phyloP scores from a whole-genome alignment of 2,888 invertebrate species.

The Latheticus oryzae region DNA sequence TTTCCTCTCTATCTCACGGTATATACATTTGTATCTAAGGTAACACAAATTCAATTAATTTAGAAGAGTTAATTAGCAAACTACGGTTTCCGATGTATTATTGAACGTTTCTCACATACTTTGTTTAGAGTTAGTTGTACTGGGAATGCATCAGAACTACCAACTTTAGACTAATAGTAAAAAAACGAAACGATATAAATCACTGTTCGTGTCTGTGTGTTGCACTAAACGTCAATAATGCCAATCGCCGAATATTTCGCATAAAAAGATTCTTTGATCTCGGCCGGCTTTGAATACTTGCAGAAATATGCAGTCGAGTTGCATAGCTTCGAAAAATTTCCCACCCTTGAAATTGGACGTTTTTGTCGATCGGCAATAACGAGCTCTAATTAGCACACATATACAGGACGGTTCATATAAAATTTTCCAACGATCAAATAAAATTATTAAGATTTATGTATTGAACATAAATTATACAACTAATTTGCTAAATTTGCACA shows the following conservation, averaged over 20 bases:
- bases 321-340: conserved; percentile 51
- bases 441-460: no score
- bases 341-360: conserved; percentile 50
- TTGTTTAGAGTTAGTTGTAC: background rate
- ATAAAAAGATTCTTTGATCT: conserved; percentile 52
- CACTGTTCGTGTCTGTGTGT: conserved; percentile 17
- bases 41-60: conserved; percentile 47
- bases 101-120: conserved; percentile 37
- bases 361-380: conserved; percentile 11
- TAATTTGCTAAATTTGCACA: no score
- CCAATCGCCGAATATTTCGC: conserved; percentile 53
- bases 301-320: conserved; percentile 53
- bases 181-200: conserved; percentile 26
- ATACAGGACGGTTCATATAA: background rate
- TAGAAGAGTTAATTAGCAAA: conserved; percentile 46
- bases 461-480: no score
- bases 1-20: conserved; percentile 13
- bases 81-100: conserved; percentile 44
- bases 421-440: no score
- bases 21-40: conserved; percentile 42
- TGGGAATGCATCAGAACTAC: conserved; percentile 22
- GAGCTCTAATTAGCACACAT: conserved; percentile 27
- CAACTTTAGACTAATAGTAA: no score
- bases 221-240: conserved; percentile 53
- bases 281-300: conserved; percentile 48